These are phyloP conservation scores for Pentalonia nigronervosa DNA, from an alignment of 1,140 invertebrate species.

Conservation along the genomic window DNA sequence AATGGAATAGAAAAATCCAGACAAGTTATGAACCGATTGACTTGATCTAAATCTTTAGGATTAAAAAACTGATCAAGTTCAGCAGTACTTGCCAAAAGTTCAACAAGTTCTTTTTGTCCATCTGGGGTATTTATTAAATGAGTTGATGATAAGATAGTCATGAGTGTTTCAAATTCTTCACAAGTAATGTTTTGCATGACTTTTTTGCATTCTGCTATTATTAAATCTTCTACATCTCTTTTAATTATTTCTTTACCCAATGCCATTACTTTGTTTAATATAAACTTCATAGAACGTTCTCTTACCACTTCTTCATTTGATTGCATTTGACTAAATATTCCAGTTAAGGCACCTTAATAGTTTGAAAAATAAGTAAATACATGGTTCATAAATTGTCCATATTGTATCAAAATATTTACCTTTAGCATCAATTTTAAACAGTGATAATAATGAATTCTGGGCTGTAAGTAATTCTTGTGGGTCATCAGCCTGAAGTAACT, in stretches of 20 bases:
- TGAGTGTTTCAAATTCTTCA: constrained; percentile 89
- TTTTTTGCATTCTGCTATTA: constrained; percentile 88
- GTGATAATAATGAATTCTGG: constrained; percentile 73
- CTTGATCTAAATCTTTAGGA: constrained; percentile 73
- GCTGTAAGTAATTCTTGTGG: constrained; percentile 80
- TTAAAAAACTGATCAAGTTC: constrained; percentile 81
- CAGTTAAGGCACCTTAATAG: constrained; percentile 74
- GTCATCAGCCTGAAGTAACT: constrained; percentile 88
- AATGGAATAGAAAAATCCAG: constrained; percentile 83
- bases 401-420: constrained; percentile 63
- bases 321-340: constrained; percentile 87
- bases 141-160: constrained; percentile 83
- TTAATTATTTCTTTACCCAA: constrained; percentile 80
- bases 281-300: constrained; percentile 88
- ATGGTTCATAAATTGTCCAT: constrained; percentile 1
- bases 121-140: constrained; percentile 79
- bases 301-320: constrained; percentile 80
- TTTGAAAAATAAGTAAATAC: constrained; percentile 59
- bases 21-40: constrained; percentile 83
- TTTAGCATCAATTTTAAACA: constrained; percentile 73
- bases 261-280: constrained; percentile 82
- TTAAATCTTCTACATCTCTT: constrained; percentile 85
- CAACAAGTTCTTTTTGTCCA: constrained; percentile 86
- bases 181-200: constrained; percentile 87
- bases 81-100: constrained; percentile 83